phyloP scores from a whole-genome alignment of 2,888 invertebrate genomes.

The Taenaris catops region DNA sequence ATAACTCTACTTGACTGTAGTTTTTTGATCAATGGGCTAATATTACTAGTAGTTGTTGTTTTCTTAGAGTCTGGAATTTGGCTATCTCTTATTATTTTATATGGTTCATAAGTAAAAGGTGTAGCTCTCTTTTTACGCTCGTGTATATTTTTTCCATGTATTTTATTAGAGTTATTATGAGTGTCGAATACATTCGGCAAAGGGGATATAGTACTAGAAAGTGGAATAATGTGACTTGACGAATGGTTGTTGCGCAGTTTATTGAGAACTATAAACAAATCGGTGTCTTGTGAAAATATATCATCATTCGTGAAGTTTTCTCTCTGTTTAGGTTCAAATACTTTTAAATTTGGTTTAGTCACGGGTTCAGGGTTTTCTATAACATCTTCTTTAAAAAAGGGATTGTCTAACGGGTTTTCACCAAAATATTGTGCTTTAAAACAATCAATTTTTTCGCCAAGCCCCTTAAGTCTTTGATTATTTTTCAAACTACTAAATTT shows the following conservation, averaged over 20 bases:
- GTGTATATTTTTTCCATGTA: not conserved
- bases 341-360: slow-evolving; percentile 32
- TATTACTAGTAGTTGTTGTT: slow-evolving; percentile 53
- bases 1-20: slow-evolving; percentile 57
- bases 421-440: slow-evolving; percentile 88
- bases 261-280: slow-evolving; percentile 13
- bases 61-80: slow-evolving; percentile 61
- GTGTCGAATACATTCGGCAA: too few relatives aligned
- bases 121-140: slow-evolving; percentile 47
- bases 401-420: slow-evolving; percentile 86
- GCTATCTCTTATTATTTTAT: slow-evolving; percentile 65
- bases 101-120: slow-evolving; percentile 67
- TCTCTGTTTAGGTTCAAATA: slow-evolving; percentile 27
- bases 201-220: not conserved
- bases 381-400: slow-evolving; percentile 82
- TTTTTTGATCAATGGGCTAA: slow-evolving; percentile 66
- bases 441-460: slow-evolving; percentile 88
- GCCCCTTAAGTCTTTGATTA: slow-evolving; percentile 76
- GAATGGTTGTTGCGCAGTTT: slow-evolving; percentile 12
- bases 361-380: slow-evolving; percentile 70
- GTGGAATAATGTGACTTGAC: too few relatives aligned
- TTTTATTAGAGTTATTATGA: too few relatives aligned
- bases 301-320: not conserved
- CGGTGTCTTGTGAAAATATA: slow-evolving; percentile 8
- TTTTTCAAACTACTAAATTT: slow-evolving; percentile 44